Percentiles rank a stretch among this genome's conserved stretches.
These are phyloP conservation scores for Pangasius djambal DNA, from an alignment of 2,797 vertebrate species.

Conservation along the genomic window DNA sequence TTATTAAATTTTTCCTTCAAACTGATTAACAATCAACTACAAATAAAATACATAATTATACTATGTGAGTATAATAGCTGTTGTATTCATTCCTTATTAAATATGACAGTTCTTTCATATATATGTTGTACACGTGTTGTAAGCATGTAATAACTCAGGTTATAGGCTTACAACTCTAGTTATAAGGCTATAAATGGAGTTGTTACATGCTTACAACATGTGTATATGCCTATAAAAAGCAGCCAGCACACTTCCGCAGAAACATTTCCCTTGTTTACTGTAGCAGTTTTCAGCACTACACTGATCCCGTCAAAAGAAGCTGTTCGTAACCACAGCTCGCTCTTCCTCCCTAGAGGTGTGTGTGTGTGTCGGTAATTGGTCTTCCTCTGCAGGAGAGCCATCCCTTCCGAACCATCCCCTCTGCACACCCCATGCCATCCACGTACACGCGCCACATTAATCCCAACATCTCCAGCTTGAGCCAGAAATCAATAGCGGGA, in stretches of 20 bases:
- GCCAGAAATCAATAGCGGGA: constrained; percentile 16
- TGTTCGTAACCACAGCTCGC: constrained; percentile 45
- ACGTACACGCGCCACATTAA: constrained; percentile 36
- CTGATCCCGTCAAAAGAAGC: constrained; percentile 51
- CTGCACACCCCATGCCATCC: constrained; percentile 32
- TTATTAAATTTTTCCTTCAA: neutral
- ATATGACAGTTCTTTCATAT: neutral
- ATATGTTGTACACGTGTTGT: neutral
- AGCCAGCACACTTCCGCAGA: constrained; percentile 11
- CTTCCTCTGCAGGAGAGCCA: constrained; percentile 53
- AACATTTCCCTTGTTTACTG: constrained; percentile 44
- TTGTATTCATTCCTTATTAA: neutral
- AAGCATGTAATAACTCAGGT: neutral
- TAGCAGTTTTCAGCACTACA: constrained; percentile 40
- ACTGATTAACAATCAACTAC: neutral
- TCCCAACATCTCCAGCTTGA: constrained; percentile 28
- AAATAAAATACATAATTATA: neutral
- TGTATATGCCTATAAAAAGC: constrained; percentile 12
- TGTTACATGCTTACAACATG: constrained; percentile 30
- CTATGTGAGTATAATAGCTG: neutral
- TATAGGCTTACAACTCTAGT: neutral
- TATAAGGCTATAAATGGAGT: neutral
- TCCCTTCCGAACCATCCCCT: constrained; percentile 35
- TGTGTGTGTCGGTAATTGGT: constrained; percentile 53
- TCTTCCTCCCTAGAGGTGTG: constrained; percentile 54